These are phyloP conservation scores for Geotrupes spiniger DNA, from an alignment of 2,888 invertebrate genomes.

Conservation along the genomic window DNA sequence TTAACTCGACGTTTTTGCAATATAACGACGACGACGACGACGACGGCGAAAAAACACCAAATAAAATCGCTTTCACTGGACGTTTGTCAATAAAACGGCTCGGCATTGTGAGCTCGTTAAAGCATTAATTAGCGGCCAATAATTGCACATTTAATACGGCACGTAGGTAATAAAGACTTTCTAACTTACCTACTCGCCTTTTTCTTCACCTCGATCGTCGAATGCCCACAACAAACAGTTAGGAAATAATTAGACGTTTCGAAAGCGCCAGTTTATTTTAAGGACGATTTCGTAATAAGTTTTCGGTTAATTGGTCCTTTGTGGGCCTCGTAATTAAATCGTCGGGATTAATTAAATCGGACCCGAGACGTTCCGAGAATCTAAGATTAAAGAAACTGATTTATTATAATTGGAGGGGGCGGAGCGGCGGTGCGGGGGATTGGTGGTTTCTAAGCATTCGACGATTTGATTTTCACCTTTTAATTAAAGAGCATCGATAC, in stretches of 20 bases:
- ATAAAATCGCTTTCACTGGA: not conserved
- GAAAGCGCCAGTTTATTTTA: not conserved
- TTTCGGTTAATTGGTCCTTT: slow-evolving; percentile 26
- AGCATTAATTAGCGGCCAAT: slow-evolving; percentile 2
- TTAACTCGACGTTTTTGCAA: too few species aligned
- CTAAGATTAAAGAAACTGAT: not conserved
- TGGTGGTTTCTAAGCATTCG: too few species aligned
- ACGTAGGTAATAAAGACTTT: too few species aligned
- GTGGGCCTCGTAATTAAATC: slow-evolving; percentile 23
- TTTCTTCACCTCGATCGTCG: too few species aligned
- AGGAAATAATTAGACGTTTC: not conserved
- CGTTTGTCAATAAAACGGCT: slow-evolving; percentile 4
- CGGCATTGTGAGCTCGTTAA: slow-evolving; percentile 1
- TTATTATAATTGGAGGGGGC: too few species aligned
- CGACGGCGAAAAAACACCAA: not conserved
- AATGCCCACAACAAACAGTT: too few species aligned
- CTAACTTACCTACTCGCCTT: too few species aligned
- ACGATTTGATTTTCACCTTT: too few species aligned
- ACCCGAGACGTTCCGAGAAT: not conserved
- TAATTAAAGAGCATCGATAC: too few species aligned
- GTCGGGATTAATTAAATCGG: slow-evolving; percentile 17
- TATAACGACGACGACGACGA: too few species aligned
- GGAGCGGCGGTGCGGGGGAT: too few species aligned
- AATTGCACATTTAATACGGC: too few species aligned
- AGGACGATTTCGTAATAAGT: slow-evolving; percentile 16